Conservation (phyloP, 2,113 vertebrate species). For the Brienomyrus longianalis region DNA sequence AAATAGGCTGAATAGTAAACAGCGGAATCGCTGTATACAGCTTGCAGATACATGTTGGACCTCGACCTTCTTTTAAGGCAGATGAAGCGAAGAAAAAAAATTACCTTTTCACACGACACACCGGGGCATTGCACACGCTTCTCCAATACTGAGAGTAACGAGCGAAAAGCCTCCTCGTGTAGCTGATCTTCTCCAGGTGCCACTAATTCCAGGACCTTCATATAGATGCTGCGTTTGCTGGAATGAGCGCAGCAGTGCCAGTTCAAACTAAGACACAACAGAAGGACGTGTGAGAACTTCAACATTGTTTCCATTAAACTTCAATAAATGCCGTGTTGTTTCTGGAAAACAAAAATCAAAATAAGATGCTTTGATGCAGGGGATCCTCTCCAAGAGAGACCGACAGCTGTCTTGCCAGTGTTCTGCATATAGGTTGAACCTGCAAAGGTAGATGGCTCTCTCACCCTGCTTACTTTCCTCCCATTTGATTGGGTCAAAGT, state of each 20-base stretch:
- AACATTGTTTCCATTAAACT: background rate
- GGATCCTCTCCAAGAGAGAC: background rate
- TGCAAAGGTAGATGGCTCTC: constrained; percentile 33
- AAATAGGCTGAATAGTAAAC: background rate
- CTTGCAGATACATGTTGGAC: constrained; percentile 40
- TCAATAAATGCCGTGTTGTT: background rate
- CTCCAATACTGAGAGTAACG: constrained; percentile 57
- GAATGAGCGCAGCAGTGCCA: constrained; percentile 19
- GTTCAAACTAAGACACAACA: constrained; percentile 8
- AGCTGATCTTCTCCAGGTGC: constrained; percentile 47
- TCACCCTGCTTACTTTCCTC: constrained; percentile 18
- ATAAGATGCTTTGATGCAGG: background rate
- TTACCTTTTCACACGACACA: constrained; percentile 70
- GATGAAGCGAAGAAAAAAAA: constrained; percentile 40
- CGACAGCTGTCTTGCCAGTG: background rate
- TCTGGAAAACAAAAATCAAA: constrained; percentile 4
- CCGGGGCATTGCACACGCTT: constrained; percentile 64
- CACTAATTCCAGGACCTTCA: constrained; percentile 39
- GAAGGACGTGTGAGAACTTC: constrained; percentile 12
- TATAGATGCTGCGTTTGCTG: constrained; percentile 37
- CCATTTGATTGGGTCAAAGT: constrained; percentile 40
- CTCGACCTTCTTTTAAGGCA: constrained; percentile 44
- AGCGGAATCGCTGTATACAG: constrained; percentile 10
- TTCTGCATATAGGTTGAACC: constrained; percentile 24
- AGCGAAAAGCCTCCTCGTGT: constrained; percentile 40